Conservation (phyloP, 2,797 vertebrate species). For the Oreortyx pictus region DNA sequence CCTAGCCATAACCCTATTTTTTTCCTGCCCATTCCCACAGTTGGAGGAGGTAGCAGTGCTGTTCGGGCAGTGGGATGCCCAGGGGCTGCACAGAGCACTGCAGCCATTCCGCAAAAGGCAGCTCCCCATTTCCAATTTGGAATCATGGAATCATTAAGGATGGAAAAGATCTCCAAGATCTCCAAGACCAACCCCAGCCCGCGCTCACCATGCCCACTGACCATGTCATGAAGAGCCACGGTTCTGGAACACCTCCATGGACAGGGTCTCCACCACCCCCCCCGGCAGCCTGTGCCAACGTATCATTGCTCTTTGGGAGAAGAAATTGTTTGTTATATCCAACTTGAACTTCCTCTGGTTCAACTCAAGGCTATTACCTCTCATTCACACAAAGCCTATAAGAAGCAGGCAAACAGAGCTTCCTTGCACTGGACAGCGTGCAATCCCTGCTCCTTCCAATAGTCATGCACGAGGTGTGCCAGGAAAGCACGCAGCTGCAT, state of each 20-base stretch:
- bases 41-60: not conserved
- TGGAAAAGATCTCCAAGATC: no score
- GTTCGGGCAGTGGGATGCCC: not conserved
- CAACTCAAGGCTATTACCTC: no score
- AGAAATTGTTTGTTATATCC: no score
- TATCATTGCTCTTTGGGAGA: no score
- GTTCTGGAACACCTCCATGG: no score
- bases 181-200: no score
- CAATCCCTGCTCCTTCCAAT: not conserved
- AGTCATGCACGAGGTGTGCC: not conserved
- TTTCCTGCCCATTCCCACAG: not conserved
- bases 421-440: accelerated
- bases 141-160: no score
- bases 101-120: not conserved
- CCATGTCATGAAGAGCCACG: no score
- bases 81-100: not conserved
- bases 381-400: accelerated
- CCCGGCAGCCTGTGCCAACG: no score
- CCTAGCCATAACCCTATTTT: not conserved
- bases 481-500: not conserved
- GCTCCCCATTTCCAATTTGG: accelerated
- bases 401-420: not conserved
- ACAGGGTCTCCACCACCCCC: no score
- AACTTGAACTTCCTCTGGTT: no score
- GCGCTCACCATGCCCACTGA: no score